Evolutionary conservation across 2,113 vertebrate species (phyloP).

Genomic region (zebrafish (Danio rerio)): GRCz12tu NC_133178.1:25824501-25825000

Average conservation of each 20-base stretch:
- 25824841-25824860: no score
- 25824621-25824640: background rate
- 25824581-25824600: constrained; percentile 19
- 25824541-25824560: constrained; percentile 24
- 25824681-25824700: no score
- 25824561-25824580: constrained; percentile 23
- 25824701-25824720: no score
- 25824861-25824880: background rate
- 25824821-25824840: no score
- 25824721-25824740: no score
- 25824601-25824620: constrained; percentile 51
- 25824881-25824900: background rate
- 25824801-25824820: no score
- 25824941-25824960: background rate
- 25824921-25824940: background rate
- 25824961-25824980: background rate
- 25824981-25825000: background rate
- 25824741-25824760: no score
- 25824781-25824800: no score
- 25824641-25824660: no score
- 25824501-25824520: constrained; percentile 41
- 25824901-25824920: background rate
- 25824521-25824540: constrained; percentile 36
- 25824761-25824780: no score
- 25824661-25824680: no score